Percentiles rank a stretch among this genome's conserved stretches.
Conservation (phyloP, 2,888 invertebrate genomes). For the Agrochola circellaris region DNA sequence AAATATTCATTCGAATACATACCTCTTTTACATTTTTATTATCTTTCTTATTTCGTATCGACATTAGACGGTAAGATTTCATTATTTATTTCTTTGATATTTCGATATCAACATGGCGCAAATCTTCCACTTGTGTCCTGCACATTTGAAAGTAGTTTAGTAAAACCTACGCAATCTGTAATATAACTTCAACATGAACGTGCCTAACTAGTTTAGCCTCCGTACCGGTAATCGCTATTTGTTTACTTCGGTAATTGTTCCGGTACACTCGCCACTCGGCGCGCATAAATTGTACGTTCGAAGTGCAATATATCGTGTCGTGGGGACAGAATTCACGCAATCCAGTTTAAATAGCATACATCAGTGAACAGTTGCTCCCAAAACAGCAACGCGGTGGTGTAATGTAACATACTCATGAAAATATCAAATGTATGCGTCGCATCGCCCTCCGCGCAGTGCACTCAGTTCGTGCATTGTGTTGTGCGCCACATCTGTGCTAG, state of each 20-base stretch:
- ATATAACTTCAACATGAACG: slow-evolving; percentile 10
- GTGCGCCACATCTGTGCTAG: slow-evolving; percentile 78
- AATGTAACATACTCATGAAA: slow-evolving; percentile 71
- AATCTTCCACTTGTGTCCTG: slow-evolving; percentile 15
- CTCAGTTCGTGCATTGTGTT: slow-evolving; percentile 72
- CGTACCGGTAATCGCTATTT: slow-evolving; percentile 78
- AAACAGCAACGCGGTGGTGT: slow-evolving; percentile 64
- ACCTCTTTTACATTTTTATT: slow-evolving; percentile 76
- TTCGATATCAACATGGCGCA: slow-evolving; percentile 56
- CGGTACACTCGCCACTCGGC: slow-evolving; percentile 76
- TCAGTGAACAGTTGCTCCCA: slow-evolving; percentile 66
- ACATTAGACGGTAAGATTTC: slow-evolving; percentile 39
- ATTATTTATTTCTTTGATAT: slow-evolving; percentile 59
- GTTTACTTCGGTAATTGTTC: slow-evolving; percentile 80
- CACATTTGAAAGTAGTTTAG: slow-evolving; percentile 10
- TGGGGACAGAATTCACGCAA: slow-evolving; percentile 70
- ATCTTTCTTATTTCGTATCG: slow-evolving; percentile 66
- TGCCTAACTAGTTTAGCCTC: slow-evolving; percentile 45
- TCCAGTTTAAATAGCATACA: slow-evolving; percentile 74
- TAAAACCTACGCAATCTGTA: slow-evolving; percentile 13
- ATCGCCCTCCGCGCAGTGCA: slow-evolving; percentile 50
- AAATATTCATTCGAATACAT: slow-evolving; percentile 76
- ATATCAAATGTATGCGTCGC: slow-evolving; percentile 68
- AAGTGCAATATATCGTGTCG: slow-evolving; percentile 75
- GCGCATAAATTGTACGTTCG: slow-evolving; percentile 81